Percentiles rank a stretch among this genome's conserved stretches.
These are phyloP conservation scores for Glomeris maerens DNA, from an alignment of 1,140 invertebrate species.

Conservation along the genomic window DNA sequence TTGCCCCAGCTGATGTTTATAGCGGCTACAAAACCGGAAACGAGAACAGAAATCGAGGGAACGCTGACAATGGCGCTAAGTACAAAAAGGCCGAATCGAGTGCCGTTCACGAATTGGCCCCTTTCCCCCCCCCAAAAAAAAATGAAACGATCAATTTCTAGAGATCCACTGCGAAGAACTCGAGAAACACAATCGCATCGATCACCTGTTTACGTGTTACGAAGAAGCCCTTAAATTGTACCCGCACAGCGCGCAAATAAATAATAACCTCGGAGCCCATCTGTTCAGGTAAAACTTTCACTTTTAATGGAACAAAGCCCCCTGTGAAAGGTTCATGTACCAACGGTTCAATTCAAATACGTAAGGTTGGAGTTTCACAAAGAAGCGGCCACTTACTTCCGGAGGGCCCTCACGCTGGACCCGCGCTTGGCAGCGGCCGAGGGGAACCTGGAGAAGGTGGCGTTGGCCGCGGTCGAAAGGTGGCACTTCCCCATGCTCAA, in stretches of 20 bases:
- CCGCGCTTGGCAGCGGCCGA: constrained; percentile 26
- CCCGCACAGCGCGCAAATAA: constrained; percentile 27
- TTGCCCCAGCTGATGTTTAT: too few relatives aligned
- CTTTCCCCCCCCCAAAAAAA: too few relatives aligned
- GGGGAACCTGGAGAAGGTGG: constrained; percentile 32
- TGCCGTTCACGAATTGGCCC: too few relatives aligned
- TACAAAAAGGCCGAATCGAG: too few relatives aligned
- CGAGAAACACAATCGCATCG: constrained; percentile 15
- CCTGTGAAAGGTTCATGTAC: neutral
- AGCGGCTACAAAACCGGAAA: too few relatives aligned
- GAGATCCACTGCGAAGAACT: too few relatives aligned
- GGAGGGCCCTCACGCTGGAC: constrained; percentile 26
- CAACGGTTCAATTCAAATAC: constrained; percentile 2
- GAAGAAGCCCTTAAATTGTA: constrained; percentile 31
- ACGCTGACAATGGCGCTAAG: too few relatives aligned
- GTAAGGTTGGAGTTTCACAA: constrained; percentile 27
- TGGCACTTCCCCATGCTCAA: constrained; percentile 75
- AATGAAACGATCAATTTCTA: too few relatives aligned
- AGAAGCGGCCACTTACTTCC: constrained; percentile 27
- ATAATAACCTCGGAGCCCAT: constrained; percentile 32
- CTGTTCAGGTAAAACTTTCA: constrained; percentile 29
- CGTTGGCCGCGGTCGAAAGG: constrained; percentile 41
- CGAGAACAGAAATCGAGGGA: too few relatives aligned
- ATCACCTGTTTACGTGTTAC: constrained; percentile 32
- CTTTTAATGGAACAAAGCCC: neutral